These are phyloP conservation scores for Danaus plexippus DNA, from an alignment of 1,140 invertebrate genomes.

Conservation along the genomic window DNA sequence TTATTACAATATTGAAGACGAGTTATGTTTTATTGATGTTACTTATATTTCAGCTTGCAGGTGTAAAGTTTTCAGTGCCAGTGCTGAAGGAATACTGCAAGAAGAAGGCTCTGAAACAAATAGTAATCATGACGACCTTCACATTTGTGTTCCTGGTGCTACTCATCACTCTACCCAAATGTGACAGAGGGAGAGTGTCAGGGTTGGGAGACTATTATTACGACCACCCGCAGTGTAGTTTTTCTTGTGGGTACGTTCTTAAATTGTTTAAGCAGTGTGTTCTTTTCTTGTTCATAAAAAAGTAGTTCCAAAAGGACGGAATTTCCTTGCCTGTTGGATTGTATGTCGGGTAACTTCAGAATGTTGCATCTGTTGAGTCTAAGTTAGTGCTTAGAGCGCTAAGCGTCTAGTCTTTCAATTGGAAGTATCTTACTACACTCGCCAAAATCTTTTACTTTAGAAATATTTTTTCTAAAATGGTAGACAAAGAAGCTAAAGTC, in stretches of 20 bases:
- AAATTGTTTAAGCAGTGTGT: too few species aligned
- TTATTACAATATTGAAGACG: too few species aligned
- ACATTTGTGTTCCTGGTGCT: background rate
- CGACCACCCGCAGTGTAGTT: conserved; percentile 20
- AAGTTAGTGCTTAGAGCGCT: too few species aligned
- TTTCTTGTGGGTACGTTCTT: conserved; percentile 20
- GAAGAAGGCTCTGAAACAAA: conserved; percentile 13
- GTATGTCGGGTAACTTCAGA: too few species aligned
- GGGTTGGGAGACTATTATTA: conserved; percentile 11
- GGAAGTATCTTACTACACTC: background rate
- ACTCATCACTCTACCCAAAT: conserved; percentile 8
- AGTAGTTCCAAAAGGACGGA: background rate
- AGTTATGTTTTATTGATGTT: background rate
- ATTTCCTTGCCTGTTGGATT: too few species aligned
- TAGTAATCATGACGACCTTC: conserved; percentile 3
- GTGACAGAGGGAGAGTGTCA: conserved; percentile 12
- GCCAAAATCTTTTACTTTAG: too few species aligned
- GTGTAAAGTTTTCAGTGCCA: conserved; percentile 15
- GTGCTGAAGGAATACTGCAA: conserved; percentile 14
- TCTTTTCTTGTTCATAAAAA: background rate
- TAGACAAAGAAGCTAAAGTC: too few species aligned
- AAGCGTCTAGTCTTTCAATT: too few species aligned
- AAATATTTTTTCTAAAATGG: too few species aligned
- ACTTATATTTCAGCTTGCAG: conserved; percentile 12
- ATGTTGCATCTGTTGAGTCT: background rate